Conservation (phyloP, 2,797 vertebrate genomes). For the Silurus aristotelis region DNA sequence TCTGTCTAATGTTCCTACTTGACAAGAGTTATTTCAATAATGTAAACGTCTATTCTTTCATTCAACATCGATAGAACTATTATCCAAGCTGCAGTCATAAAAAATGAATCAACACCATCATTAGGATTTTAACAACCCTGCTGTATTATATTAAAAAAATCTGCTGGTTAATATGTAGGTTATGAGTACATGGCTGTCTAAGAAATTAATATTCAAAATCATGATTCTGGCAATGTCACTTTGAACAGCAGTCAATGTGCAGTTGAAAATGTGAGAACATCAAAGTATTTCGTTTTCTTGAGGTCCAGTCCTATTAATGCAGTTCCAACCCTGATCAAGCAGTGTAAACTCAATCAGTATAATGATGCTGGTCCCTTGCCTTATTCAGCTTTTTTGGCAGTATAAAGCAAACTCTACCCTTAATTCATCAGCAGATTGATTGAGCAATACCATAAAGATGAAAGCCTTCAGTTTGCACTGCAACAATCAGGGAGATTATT, state of each 20-base stretch:
- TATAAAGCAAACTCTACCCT: conserved; percentile 46
- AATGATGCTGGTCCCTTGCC: conserved; percentile 51
- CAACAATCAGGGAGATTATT: conserved; percentile 64
- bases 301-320: conserved; percentile 46
- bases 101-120: not conserved
- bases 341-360: conserved; percentile 48
- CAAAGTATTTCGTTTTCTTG: conserved; percentile 26
- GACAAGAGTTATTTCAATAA: not conserved
- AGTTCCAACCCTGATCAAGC: conserved; percentile 45
- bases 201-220: conserved; percentile 31
- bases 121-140: not conserved
- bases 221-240: conserved; percentile 35
- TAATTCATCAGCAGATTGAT: conserved; percentile 72
- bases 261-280: conserved; percentile 30
- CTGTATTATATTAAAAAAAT: not conserved
- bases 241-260: conserved; percentile 35
- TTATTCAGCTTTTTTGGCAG: conserved; percentile 42
- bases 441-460: conserved; percentile 73
- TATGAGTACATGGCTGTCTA: not conserved
- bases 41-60: not conserved
- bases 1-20: too few relatives aligned
- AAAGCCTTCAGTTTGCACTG: conserved; percentile 60
- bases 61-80: not conserved
- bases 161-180: not conserved
- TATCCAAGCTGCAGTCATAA: not conserved